phyloP scores from a whole-genome alignment of 1,140 invertebrate genomes.

The Dufourea novaeangliae region DNA sequence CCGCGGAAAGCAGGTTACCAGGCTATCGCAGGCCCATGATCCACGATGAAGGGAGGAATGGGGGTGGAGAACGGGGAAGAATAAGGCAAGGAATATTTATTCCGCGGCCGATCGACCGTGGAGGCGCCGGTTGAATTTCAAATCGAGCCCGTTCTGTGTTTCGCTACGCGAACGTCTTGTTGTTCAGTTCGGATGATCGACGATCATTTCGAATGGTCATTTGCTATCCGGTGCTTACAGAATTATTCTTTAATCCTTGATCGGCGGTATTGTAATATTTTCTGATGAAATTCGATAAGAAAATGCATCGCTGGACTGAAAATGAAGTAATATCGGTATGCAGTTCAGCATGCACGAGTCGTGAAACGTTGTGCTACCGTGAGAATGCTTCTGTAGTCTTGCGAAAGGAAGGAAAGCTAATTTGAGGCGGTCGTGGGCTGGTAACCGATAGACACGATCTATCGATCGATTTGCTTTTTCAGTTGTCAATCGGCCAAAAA shows the following conservation, averaged over 20 bases:
- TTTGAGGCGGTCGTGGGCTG: background rate
- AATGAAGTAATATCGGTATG: too few relatives aligned
- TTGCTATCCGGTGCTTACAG: background rate
- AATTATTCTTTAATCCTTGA: background rate
- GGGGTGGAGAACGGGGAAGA: constrained; percentile 11
- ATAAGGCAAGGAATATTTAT: constrained; percentile 56
- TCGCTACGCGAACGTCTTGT: constrained; percentile 37
- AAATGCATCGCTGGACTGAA: too few relatives aligned
- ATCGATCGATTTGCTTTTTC: background rate
- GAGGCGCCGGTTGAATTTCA: constrained; percentile 60
- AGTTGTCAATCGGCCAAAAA: constrained; percentile 6
- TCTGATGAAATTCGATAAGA: too few relatives aligned
- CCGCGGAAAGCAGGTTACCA: constrained; percentile 57
- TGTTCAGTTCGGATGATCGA: background rate
- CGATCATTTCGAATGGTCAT: background rate
- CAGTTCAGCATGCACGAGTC: background rate
- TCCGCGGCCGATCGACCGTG: constrained; percentile 56
- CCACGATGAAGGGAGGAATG: constrained; percentile 30
- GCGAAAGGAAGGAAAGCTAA: constrained; percentile 30
- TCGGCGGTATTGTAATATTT: too few relatives aligned
- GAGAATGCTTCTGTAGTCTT: constrained; percentile 20
- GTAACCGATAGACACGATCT: background rate
- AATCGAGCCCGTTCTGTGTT: constrained; percentile 37
- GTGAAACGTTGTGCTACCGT: constrained; percentile 2
- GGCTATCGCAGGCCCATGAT: constrained; percentile 44